A percentile compares a stretch with the other conserved stretches of the same genome.
phyloP scores from a whole-genome alignment of 2,797 vertebrate species.

The Pseudochirops corinnae region DNA sequence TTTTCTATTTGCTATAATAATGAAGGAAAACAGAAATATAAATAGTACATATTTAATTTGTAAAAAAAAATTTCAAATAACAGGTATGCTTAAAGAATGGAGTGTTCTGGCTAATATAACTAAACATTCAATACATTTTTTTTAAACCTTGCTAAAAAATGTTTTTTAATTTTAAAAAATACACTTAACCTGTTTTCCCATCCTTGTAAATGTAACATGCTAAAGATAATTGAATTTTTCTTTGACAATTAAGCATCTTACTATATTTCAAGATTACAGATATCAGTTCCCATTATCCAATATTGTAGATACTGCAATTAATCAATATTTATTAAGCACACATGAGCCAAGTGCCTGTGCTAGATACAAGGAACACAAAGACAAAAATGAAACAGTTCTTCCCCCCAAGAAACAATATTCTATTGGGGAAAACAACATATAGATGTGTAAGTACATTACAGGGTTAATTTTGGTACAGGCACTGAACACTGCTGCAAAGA shows the following conservation, averaged over 20 bases:
- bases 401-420: neutral
- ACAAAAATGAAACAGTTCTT: neutral
- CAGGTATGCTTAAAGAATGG: slow-evolving; percentile 37
- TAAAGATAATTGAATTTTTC: neutral
- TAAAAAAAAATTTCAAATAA: neutral
- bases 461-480: neutral
- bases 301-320: neutral
- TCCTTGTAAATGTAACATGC: neutral
- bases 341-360: neutral
- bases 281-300: neutral
- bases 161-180: neutral
- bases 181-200: neutral
- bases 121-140: slow-evolving; percentile 3
- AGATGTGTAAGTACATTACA: neutral
- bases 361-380: neutral
- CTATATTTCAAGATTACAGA: neutral
- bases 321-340: neutral
- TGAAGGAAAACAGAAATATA: neutral
- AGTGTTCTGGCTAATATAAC: slow-evolving; percentile 22
- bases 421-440: neutral
- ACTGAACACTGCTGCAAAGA: neutral
- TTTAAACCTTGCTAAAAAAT: slow-evolving; percentile 26
- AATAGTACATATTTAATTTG: slow-evolving; percentile 2
- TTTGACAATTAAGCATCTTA: slow-evolving; percentile 24
- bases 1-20: slow-evolving; percentile 14